A percentile compares a stretch with the other conserved stretches of the same genome.
Conservation (phyloP, 2,888 invertebrate species). For the Sinopyrophorus schimmeli region DNA sequence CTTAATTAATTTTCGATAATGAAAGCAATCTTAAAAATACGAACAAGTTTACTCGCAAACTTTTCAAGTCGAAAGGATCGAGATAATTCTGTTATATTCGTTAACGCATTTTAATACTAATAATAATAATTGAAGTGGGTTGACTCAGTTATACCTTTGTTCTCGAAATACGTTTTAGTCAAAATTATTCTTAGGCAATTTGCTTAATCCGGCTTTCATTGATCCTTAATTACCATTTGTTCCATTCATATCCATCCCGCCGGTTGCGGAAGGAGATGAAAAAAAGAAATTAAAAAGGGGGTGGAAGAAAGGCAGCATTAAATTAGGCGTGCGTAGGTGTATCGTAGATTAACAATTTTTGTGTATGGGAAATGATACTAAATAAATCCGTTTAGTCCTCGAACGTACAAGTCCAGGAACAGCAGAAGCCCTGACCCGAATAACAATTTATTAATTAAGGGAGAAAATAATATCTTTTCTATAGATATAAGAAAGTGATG, state of each 20-base stretch:
- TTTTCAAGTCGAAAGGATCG: too few species aligned
- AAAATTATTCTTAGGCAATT: constrained; percentile 37
- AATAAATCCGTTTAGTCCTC: constrained; percentile 26
- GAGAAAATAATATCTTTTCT: constrained; percentile 38
- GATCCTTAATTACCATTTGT: constrained; percentile 40
- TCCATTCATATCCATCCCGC: constrained; percentile 34
- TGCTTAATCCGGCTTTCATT: constrained; percentile 34
- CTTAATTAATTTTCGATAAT: too few species aligned
- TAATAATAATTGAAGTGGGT: constrained; percentile 28
- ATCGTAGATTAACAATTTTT: constrained; percentile 21
- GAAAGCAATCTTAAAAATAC: too few species aligned
- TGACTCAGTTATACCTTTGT: constrained; percentile 36
- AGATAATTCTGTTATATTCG: background rate
- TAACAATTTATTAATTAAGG: constrained; percentile 42
- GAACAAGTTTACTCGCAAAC: too few species aligned
- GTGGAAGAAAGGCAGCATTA: constrained; percentile 7
- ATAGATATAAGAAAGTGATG: constrained; percentile 40
- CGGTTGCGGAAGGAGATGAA: constrained; percentile 5
- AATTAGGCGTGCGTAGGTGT: constrained; percentile 12
- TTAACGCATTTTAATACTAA: constrained; percentile 4
- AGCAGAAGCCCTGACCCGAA: constrained; percentile 35
- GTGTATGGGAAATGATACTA: constrained; percentile 14
- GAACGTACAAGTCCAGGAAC: constrained; percentile 23
- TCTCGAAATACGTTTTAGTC: constrained; percentile 32
- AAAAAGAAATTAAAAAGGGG: constrained; percentile 6